Evolutionary conservation across 2,113 vertebrate genomes (phyloP).

Genomic region (Toxotes chatareus): DNA sequence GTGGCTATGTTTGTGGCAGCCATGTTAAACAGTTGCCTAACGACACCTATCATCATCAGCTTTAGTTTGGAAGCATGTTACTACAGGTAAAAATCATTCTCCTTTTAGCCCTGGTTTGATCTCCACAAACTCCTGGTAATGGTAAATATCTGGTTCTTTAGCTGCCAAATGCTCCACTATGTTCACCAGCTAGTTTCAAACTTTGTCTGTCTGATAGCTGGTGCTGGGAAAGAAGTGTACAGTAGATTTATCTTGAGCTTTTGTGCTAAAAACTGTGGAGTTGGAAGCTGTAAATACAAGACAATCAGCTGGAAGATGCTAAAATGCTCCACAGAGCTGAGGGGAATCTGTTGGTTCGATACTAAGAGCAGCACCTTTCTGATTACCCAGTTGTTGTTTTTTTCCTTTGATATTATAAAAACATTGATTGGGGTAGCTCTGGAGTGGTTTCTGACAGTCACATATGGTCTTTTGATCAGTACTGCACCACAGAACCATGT

Average conservation of each 20-base stretch:
- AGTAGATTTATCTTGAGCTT: neutral
- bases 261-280: neutral
- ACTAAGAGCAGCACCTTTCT: neutral
- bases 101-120: too few species aligned
- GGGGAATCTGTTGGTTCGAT: neutral
- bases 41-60: too few species aligned
- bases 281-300: neutral
- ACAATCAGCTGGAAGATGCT: neutral
- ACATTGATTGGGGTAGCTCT: slow-evolving; percentile 1
- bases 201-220: neutral
- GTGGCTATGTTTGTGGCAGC: too few species aligned
- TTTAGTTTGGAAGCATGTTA: too few species aligned
- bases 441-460: neutral
- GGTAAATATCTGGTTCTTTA: too few species aligned
- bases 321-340: neutral
- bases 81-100: too few species aligned
- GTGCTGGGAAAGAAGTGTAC: neutral
- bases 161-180: too few species aligned
- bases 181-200: neutral
- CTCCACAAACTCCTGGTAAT: too few species aligned
- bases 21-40: too few species aligned
- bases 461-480: neutral
- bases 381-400: neutral
- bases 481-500: neutral
- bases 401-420: neutral